Conservation (phyloP, 2,888 invertebrate species). For the Morpho helenor region DNA sequence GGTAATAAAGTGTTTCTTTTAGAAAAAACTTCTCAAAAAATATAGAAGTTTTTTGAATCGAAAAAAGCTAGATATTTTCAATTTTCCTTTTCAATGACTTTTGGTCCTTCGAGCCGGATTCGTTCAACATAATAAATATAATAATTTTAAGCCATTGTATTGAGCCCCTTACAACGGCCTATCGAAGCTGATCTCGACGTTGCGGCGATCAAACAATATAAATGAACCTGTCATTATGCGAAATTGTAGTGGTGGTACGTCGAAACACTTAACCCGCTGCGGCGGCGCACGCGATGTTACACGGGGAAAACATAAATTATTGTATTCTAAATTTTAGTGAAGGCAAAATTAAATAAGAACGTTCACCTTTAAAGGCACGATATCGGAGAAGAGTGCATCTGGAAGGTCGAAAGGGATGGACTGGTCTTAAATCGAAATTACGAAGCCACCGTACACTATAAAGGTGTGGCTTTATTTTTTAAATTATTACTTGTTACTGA, state of each 20-base stretch:
- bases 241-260: slow-evolving; percentile 40
- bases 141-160: slow-evolving; percentile 5
- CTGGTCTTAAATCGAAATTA: no score
- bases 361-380: background rate
- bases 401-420: no score
- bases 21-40: no score
- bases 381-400: no score
- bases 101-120: background rate
- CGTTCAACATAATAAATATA: background rate
- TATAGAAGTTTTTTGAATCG: no score
- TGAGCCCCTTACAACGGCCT: slow-evolving; percentile 18
- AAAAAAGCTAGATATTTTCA: background rate
- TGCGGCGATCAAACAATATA: slow-evolving; percentile 47
- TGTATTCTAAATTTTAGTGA: slow-evolving; percentile 10
- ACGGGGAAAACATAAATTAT: slow-evolving; percentile 14
- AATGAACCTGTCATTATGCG: slow-evolving; percentile 52
- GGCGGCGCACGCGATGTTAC: slow-evolving; percentile 31
- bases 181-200: slow-evolving; percentile 28
- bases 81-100: background rate
- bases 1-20: no score
- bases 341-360: slow-evolving; percentile 2
- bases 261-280: slow-evolving; percentile 30
- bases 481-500: no score
- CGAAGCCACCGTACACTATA: no score
- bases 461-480: no score